Percentiles rank a stretch among this genome's conserved stretches.
These are phyloP conservation scores for Colinus virginianus DNA, from an alignment of 2,113 vertebrate genomes.

Conservation along the genomic window DNA sequence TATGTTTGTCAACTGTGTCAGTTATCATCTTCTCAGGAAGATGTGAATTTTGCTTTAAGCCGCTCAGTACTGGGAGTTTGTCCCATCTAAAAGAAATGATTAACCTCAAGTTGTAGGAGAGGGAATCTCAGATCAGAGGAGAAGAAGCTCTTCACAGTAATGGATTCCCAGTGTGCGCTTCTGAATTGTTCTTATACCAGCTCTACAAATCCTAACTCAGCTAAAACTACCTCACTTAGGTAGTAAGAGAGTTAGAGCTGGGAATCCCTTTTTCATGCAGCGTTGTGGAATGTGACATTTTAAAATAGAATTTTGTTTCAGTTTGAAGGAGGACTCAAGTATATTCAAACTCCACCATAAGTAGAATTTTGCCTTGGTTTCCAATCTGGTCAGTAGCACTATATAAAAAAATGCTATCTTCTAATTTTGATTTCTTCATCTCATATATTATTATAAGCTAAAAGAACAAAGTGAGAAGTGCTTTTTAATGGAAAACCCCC, in stretches of 20 bases:
- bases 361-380: not conserved
- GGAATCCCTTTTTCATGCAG: not conserved
- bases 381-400: not conserved
- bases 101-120: not conserved
- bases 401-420: not conserved
- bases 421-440: not conserved
- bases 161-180: not conserved
- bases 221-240: not conserved
- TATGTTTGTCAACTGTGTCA: not conserved
- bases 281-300: slow-evolving; percentile 3
- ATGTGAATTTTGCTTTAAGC: slow-evolving; percentile 30
- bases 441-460: not conserved
- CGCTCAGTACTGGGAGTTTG: not conserved
- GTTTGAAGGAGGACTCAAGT: not conserved
- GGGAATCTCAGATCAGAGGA: not conserved
- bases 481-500: not conserved
- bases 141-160: not conserved
- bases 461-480: not conserved
- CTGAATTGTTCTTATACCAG: not conserved
- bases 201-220: not conserved
- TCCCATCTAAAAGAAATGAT: not conserved
- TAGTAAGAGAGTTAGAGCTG: not conserved
- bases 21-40: not conserved
- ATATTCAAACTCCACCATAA: not conserved
- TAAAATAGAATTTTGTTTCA: not conserved